Evolutionary conservation across 2,797 vertebrate species (phyloP).

Genomic region (Cottoperca gobio): DNA sequence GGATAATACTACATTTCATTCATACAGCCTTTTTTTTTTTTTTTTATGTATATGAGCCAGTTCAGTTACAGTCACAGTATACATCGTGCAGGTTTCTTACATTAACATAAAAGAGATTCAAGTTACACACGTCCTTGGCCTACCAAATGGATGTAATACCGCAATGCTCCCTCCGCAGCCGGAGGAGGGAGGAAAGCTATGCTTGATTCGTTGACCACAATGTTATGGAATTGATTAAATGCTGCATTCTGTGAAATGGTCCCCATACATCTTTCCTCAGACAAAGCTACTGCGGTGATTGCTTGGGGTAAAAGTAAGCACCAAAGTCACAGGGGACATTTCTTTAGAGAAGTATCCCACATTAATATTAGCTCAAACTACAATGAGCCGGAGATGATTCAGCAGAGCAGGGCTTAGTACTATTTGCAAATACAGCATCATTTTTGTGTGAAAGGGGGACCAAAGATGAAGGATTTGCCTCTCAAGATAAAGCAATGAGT

Average conservation of each 20-base stretch:
- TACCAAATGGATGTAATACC: conserved; percentile 19
- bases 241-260: conserved; percentile 50
- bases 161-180: conserved; percentile 13
- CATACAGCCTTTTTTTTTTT: not conserved
- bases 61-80: not conserved
- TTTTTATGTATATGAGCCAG: not conserved
- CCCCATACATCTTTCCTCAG: conserved; percentile 33
- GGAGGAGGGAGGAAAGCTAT: conserved; percentile 7
- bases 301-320: conserved; percentile 33
- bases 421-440: conserved; percentile 12
- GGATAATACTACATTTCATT: conserved; percentile 23
- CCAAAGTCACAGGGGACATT: conserved; percentile 35
- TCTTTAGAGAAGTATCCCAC: conserved; percentile 34
- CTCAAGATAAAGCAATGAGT: not conserved
- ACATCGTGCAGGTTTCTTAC: not conserved
- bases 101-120: conserved; percentile 10
- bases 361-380: conserved; percentile 39
- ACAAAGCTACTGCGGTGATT: conserved; percentile 37
- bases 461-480: conserved; percentile 17
- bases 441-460: not conserved
- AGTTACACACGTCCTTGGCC: conserved; percentile 26
- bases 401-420: conserved; percentile 29
- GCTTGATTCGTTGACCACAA: conserved; percentile 51
- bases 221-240: conserved; percentile 58
- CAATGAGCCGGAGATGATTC: conserved; percentile 35